Percentiles rank a stretch among this genome's conserved stretches.
Conservation (phyloP, 2,113 vertebrate species). For the Hipposideros armiger region DNA sequence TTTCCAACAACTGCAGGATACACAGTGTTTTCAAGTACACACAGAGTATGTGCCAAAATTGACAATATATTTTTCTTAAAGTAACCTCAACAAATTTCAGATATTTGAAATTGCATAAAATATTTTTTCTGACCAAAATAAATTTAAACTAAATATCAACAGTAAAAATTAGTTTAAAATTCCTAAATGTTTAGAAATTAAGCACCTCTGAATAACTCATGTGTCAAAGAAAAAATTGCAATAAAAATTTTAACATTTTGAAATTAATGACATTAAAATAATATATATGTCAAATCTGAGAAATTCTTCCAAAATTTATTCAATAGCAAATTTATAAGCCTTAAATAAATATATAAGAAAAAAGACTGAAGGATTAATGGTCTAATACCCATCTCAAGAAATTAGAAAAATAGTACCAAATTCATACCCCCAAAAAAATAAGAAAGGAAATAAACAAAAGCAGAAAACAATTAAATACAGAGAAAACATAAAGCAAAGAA, state of each 20-base stretch:
- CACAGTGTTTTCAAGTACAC: not conserved
- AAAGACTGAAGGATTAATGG: not conserved
- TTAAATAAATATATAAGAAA: not conserved
- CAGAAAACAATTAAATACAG: not conserved
- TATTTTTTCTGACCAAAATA: not conserved
- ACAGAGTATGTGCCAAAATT: not conserved
- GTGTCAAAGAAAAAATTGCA: not conserved
- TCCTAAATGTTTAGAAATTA: not conserved
- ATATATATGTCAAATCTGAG: not conserved
- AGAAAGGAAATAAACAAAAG: not conserved
- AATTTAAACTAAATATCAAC: constrained; percentile 26
- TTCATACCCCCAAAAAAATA: not conserved
- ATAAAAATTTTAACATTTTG: not conserved
- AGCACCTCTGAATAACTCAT: not conserved
- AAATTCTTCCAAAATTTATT: not conserved
- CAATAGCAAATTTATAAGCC: not conserved
- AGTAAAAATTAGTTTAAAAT: not conserved
- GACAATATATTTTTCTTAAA: not conserved
- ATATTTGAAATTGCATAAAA: not conserved
- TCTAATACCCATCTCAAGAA: not conserved
- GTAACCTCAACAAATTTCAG: not conserved
- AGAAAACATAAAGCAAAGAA: not conserved
- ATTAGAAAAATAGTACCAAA: not conserved
- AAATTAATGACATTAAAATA: not conserved
- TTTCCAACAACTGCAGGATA: not conserved